Conservation (phyloP, 2,797 vertebrate genomes). For the Pseudomugil gertrudae region DNA sequence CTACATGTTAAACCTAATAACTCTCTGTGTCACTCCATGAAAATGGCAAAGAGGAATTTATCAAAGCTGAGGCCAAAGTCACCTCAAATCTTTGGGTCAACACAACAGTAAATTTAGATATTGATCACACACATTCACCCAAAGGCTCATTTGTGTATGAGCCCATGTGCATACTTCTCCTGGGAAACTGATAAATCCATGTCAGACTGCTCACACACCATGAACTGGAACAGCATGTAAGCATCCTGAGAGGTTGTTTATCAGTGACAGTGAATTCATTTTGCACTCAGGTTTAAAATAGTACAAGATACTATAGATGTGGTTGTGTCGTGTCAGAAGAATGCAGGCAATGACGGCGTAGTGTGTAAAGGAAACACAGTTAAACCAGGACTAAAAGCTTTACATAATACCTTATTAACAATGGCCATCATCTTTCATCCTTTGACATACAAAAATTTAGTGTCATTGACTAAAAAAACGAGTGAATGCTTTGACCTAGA, state of each 20-base stretch:
- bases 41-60: constrained; percentile 24
- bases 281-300: constrained; percentile 35
- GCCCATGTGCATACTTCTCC: constrained; percentile 2
- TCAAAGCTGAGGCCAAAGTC: constrained; percentile 22
- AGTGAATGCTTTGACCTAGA: not conserved
- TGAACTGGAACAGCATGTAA: constrained; percentile 21
- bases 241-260: constrained; percentile 41
- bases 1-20: constrained; percentile 30
- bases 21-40: constrained; percentile 11
- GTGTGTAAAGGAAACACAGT: not conserved
- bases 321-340: constrained; percentile 39
- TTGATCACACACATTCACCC: constrained; percentile 18
- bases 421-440: constrained; percentile 23
- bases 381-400: constrained; percentile 39
- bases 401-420: constrained; percentile 21
- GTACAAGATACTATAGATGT: constrained; percentile 21
- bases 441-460: too few species aligned
- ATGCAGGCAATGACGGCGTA: constrained; percentile 16
- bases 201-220: constrained; percentile 37
- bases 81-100: constrained; percentile 19
- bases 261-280: constrained; percentile 32
- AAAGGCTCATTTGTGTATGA: constrained; percentile 25
- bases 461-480: not conserved
- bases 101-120: constrained; percentile 10
- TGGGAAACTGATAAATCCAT: constrained; percentile 23